Conservation (phyloP, 2,888 invertebrate species). For the Sericinus montela region DNA sequence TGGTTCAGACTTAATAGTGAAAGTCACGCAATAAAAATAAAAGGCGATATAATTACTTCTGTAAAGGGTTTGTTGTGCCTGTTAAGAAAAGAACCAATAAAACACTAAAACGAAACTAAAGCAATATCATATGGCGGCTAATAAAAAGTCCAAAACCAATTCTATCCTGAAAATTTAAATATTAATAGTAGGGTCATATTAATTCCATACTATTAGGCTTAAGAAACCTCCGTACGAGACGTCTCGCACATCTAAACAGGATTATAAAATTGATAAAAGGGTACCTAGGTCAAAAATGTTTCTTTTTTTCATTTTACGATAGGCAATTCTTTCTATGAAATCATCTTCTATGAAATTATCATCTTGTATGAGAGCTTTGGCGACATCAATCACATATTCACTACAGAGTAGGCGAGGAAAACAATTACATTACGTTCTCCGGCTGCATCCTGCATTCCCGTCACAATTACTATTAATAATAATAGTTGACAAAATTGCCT, state of each 20-base stretch:
- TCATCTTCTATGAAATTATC: no score
- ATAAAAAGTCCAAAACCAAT: background rate
- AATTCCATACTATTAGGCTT: slow-evolving; percentile 2
- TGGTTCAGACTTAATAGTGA: slow-evolving; percentile 12
- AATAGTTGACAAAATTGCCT: no score
- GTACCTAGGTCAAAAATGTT: slow-evolving; percentile 12
- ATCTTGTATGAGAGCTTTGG: no score
- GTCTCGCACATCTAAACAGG: slow-evolving; percentile 7
- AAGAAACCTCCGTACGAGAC: background rate
- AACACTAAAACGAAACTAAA: background rate
- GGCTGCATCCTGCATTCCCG: no score
- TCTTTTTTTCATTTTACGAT: background rate
- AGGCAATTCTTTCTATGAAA: no score
- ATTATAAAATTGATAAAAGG: slow-evolving; percentile 7
- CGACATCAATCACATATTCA: no score
- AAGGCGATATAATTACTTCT: slow-evolving; percentile 4
- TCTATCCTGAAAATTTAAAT: slow-evolving; percentile 5
- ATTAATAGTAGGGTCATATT: slow-evolving; percentile 6
- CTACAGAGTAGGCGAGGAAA: no score
- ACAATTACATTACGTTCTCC: no score
- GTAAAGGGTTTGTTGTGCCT: slow-evolving; percentile 12
- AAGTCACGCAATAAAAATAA: slow-evolving; percentile 13
- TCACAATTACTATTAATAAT: no score
- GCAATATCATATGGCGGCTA: no score
- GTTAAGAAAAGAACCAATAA: slow-evolving; percentile 4